A percentile compares a stretch with the other conserved stretches of the same genome.
phyloP scores from a whole-genome alignment of 2,113 vertebrate genomes.

The Tursiops truncatus region DNA sequence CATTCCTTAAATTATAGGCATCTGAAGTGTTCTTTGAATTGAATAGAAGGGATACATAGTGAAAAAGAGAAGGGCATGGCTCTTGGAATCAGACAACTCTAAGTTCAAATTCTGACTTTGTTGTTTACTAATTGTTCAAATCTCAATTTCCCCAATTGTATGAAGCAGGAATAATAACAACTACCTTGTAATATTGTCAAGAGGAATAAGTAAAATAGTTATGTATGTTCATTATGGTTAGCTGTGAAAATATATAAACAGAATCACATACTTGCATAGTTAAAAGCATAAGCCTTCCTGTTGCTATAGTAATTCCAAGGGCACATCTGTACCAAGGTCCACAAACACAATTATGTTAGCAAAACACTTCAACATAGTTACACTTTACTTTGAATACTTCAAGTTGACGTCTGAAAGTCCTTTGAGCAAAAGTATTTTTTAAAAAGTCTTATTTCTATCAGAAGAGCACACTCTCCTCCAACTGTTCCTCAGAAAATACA shows the following conservation, averaged over 20 bases:
- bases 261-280: background rate
- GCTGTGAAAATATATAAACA: background rate
- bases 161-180: background rate
- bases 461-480: background rate
- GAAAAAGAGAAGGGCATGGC: background rate
- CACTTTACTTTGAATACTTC: constrained; percentile 48
- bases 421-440: background rate
- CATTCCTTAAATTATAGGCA: background rate
- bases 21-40: background rate
- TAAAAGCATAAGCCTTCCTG: constrained; percentile 42
- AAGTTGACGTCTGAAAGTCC: constrained; percentile 42
- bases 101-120: background rate
- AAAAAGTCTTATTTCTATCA: constrained; percentile 14
- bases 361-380: constrained; percentile 55
- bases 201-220: background rate
- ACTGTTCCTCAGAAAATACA: constrained; percentile 25
- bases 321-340: constrained; percentile 49
- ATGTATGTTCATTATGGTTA: background rate
- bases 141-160: background rate
- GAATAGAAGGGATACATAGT: background rate
- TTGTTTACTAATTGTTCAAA: background rate
- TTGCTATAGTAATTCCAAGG: constrained; percentile 82
- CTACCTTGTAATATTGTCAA: background rate
- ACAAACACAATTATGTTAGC: constrained; percentile 61
- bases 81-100: background rate